A percentile compares a stretch with the other conserved stretches of the same genome.
Conservation (phyloP, 2,113 vertebrate species). For the Cygnus atratus region DNA sequence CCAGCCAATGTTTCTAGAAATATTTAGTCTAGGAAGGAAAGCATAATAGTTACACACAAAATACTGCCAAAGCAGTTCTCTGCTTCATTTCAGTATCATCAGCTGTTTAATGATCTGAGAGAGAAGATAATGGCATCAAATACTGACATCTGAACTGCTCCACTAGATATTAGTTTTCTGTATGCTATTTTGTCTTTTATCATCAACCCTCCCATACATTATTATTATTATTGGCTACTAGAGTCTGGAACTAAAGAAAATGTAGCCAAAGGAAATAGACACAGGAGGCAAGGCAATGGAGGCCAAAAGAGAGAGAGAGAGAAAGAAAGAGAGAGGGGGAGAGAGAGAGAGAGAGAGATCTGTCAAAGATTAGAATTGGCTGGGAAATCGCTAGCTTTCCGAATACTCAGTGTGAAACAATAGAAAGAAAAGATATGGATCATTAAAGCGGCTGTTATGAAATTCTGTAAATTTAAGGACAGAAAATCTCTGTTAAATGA, state of each 20-base stretch:
- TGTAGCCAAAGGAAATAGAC: background rate
- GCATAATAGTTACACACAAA: conserved; percentile 28
- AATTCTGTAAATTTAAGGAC: background rate
- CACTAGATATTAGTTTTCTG: conserved; percentile 52
- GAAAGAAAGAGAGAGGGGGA: too few species aligned
- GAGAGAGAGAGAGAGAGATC: background rate
- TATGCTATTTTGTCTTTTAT: conserved; percentile 29
- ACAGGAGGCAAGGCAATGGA: background rate
- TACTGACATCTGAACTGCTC: conserved; percentile 58
- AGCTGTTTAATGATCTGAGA: conserved; percentile 62
- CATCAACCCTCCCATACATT: background rate
- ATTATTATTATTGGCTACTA: conserved; percentile 30
- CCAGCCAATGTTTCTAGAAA: conserved; percentile 13
- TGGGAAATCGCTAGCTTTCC: background rate
- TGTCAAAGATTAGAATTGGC: background rate
- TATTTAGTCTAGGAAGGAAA: conserved; percentile 13
- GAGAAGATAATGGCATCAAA: conserved; percentile 52
- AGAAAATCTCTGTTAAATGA: background rate
- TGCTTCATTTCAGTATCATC: conserved; percentile 50
- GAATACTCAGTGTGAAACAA: background rate
- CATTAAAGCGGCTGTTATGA: background rate
- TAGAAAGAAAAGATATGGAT: background rate
- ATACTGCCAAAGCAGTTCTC: conserved; percentile 40
- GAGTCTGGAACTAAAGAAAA: background rate
- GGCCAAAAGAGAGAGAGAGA: background rate